Evolutionary conservation across 2,888 invertebrate genomes (phyloP).

Genomic region (Netelia inedita): DNA sequence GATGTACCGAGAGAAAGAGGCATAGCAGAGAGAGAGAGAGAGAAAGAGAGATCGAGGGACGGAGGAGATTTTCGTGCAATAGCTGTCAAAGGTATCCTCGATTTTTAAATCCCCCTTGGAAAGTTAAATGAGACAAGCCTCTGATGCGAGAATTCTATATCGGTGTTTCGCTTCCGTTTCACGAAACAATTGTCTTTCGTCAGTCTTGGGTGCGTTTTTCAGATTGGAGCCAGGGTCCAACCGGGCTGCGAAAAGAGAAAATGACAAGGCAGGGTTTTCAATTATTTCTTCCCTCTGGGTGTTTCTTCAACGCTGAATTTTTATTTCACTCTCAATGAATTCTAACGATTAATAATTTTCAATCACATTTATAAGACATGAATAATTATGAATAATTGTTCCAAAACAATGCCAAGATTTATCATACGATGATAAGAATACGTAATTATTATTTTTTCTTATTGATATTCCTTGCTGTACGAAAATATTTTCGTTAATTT

Average conservation of each 20-base stretch:
- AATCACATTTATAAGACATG: not conserved
- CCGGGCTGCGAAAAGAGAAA: conserved; percentile 42
- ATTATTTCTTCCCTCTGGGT: not conserved
- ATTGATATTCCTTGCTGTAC: too few relatives aligned
- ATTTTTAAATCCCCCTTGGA: conserved; percentile 85
- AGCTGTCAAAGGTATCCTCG: conserved; percentile 84
- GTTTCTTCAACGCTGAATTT: not conserved
- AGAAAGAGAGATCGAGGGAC: conserved; percentile 65
- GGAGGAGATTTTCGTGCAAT: conserved; percentile 78
- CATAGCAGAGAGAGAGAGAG: conserved; percentile 61
- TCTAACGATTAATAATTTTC: not conserved
- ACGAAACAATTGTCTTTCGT: conserved; percentile 59
- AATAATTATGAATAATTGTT: not conserved
- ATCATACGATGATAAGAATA: too few relatives aligned
- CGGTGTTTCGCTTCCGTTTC: conserved; percentile 38
- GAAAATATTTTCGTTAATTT: too few relatives aligned
- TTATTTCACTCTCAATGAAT: not conserved
- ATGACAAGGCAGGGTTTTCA: not conserved
- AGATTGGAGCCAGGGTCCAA: conserved; percentile 31
- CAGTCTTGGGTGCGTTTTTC: conserved; percentile 60
- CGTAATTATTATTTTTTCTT: too few relatives aligned
- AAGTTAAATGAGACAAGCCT: conserved; percentile 84
- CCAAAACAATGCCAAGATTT: too few relatives aligned
- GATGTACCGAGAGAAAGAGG: conserved; percentile 16
- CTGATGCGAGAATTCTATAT: conserved; percentile 60